A percentile compares a stretch with the other conserved stretches of the same genome.
Conservation (phyloP, 2,113 vertebrate genomes). For the Salvelinus namaycush region DNA sequence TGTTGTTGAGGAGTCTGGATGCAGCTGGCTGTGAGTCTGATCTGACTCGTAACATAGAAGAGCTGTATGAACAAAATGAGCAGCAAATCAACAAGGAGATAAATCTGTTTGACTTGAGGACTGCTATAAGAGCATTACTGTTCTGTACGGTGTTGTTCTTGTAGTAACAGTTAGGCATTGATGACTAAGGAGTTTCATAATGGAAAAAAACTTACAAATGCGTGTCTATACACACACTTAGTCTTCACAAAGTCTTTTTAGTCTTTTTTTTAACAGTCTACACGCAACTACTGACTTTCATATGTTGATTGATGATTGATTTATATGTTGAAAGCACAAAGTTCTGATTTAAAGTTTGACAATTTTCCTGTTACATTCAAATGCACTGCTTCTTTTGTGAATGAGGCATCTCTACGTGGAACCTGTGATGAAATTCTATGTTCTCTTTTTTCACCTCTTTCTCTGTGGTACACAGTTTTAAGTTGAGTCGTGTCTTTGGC, state of each 20-base stretch:
- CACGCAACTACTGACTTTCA: constrained; percentile 46
- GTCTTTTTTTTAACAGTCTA: constrained; percentile 10
- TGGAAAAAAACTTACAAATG: background rate
- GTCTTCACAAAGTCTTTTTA: constrained; percentile 1
- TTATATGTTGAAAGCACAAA: constrained; percentile 41
- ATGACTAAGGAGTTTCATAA: constrained; percentile 1
- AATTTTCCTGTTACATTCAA: constrained; percentile 27
- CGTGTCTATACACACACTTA: constrained; percentile 5
- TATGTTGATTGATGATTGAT: constrained; percentile 13
- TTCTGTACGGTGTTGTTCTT: background rate
- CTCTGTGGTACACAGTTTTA: constrained; percentile 11
- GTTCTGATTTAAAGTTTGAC: background rate
- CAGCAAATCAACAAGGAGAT: constrained; percentile 24
- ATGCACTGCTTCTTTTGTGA: constrained; percentile 48
- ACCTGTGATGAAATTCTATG: constrained; percentile 20
- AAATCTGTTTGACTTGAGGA: constrained; percentile 14
- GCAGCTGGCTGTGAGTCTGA: constrained; percentile 30
- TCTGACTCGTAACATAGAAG: background rate
- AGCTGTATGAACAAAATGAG: constrained; percentile 30
- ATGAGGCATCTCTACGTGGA: constrained; percentile 5
- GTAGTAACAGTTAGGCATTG: background rate
- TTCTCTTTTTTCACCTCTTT: constrained; percentile 36
- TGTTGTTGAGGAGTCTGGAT: constrained; percentile 12
- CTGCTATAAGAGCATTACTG: too few relatives aligned
- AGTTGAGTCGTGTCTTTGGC: too few relatives aligned